These are phyloP conservation scores for Microcebus tavaratra DNA, from an alignment of 2,113 vertebrate species.

Conservation along the genomic window DNA sequence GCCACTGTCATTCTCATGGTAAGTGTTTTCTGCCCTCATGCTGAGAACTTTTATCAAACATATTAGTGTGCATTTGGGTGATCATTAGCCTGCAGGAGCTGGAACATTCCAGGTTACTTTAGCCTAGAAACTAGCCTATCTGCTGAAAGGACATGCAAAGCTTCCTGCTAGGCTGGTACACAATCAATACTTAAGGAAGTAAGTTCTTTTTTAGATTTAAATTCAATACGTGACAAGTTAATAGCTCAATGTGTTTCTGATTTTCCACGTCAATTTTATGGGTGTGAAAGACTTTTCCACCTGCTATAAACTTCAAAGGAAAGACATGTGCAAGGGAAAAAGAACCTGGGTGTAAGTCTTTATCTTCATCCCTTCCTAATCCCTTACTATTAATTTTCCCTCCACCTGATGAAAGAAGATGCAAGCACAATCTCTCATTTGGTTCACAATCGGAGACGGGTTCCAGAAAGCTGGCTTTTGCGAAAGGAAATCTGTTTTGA, in stretches of 20 bases:
- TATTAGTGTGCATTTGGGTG: slow-evolving; percentile 85
- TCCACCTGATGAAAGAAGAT: background rate
- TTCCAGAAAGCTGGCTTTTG: background rate
- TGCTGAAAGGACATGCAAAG: slow-evolving; percentile 66
- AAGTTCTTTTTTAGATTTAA: background rate
- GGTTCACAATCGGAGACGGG: background rate
- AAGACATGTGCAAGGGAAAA: background rate
- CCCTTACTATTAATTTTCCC: background rate
- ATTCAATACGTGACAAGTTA: background rate
- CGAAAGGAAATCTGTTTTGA: background rate
- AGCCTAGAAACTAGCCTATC: slow-evolving; percentile 66
- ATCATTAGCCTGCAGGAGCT: slow-evolving; percentile 88
- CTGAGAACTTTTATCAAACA: slow-evolving; percentile 85
- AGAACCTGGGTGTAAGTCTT: background rate
- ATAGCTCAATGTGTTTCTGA: background rate
- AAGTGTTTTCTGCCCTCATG: slow-evolving; percentile 87
- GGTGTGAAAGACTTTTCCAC: background rate
- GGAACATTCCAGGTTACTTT: slow-evolving; percentile 75
- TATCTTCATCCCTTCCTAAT: background rate
- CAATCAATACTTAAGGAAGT: background rate
- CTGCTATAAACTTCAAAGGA: background rate
- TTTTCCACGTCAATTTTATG: background rate
- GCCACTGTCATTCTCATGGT: slow-evolving; percentile 88
- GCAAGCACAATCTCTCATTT: background rate
- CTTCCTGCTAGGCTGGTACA: background rate